Evolutionary conservation across 2,797 vertebrate genomes (phyloP), one percentile per base, ranked within the genome.

Genomic region (Synaphobranchus kaupii): DNA sequence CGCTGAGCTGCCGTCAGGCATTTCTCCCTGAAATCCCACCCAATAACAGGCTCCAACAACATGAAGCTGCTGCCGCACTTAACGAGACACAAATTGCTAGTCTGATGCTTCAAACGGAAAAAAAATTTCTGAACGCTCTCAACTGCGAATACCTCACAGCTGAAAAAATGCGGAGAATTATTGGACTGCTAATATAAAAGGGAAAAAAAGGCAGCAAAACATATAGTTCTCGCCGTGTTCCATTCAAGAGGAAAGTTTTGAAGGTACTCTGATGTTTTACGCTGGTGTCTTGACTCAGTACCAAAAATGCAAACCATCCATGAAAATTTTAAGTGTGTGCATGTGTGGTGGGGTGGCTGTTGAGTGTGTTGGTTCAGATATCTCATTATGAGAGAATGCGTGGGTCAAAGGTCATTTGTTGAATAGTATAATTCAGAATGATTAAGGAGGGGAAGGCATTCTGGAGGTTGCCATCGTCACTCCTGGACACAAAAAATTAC

Each of bases 351-450:
- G 4, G 58, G 68, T 0, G 28, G 13, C 25, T 22, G 60, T 39
- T 39, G 39, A 28, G 31, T 82, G 31, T 90, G 91, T 84, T 91
- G 88, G 89, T 91, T 88, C 89, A 85, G 73, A 60, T 63, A 91
- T 91, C 92, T 94, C 92, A 93, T 95, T 94, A 94, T 88, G 88
- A 88, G 86, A 58, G 90, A 89, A 90, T 88, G 89, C 90, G 87
- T 91, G 83, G 93, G 92, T 93, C 91, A 92, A 85, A 90, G 92
- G 92, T 88, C 92, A 93, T 93, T 91, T 88, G 90, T 86, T 86
- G 90, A 90, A 92, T 88, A 91, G 91, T 91, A 88, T 90, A 88
- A 84, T 7, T 91, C 76, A 88, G 84, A 88, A 88, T 91, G 94
- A 95, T 95, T 94, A 95, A 89, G 89, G 85, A 83, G 83, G 88